Evolutionary conservation across 2,888 invertebrate genomes (phyloP), one percentile per base, ranked within the genome.

Genomic region (Drosophila falleni): DNA sequence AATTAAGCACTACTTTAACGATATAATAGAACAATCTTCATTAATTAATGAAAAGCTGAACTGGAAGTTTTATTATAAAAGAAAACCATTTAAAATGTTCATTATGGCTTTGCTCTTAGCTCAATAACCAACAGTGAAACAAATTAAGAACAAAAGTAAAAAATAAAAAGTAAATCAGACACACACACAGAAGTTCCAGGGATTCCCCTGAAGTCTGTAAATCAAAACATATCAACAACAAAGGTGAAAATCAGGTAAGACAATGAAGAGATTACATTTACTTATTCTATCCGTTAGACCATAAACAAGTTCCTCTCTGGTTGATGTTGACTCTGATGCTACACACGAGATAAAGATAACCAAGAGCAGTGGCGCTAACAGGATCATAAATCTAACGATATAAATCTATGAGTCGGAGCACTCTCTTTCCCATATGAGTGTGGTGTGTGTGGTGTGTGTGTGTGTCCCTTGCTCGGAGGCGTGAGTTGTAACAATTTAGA

Each of bases 321-420:
- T 11, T 42, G 54, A 33, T 58, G 60, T 10, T 31, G 72, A 55
- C 61, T 65, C 33, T 47, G 85, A 87, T 85, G 77, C 69, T 71
- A 60, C 54, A 60, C 79, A 63, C 70, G 81, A 71, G 85, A 85
- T 87, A 87, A 68, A 44, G 76, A 80, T 80, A 80, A 71, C 70
- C 80, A 74, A 80, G 73, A 78, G 78, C 89, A 80, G 88, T 90
- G 89, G 90, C 89, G 89, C 89, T 89, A 90, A 90, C 89, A 90
- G 89, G 84, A 89, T 80, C 86, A 81, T 89, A 90, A 90, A 89
- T 89, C 81, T 72, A 71, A 72, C 68, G 80, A 87, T 90, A 87
- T 76, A 78, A 85, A 89, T 90, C 90, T 89, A 68, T 63, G 59
- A 44, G 44, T 46, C 15, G 33, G 10, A 29, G 35, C 44, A 23